phyloP scores from a whole-genome alignment of 2,797 vertebrate species.

The Prionace glauca region DNA sequence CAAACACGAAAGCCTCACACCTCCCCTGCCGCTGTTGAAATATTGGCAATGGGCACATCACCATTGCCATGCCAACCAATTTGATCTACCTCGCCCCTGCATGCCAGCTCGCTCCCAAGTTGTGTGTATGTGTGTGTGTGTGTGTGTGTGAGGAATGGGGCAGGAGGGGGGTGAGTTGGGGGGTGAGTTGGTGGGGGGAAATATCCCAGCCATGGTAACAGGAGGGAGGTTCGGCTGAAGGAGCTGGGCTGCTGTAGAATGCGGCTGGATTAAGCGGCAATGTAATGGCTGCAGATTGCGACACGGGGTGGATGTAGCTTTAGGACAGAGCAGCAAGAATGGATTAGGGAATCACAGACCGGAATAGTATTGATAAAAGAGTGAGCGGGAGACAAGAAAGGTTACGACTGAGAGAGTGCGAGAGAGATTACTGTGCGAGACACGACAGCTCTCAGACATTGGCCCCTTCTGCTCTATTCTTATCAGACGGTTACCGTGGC shows the following conservation, averaged over 20 bases:
- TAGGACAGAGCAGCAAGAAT: background rate
- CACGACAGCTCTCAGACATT: conserved; percentile 25
- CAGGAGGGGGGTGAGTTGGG: too few species aligned
- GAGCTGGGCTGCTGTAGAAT: too few species aligned
- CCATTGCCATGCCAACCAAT: background rate
- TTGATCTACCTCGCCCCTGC: background rate
- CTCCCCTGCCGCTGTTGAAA: background rate
- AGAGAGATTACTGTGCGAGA: conserved; percentile 23
- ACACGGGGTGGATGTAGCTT: background rate
- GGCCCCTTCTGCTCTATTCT: background rate
- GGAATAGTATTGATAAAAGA: background rate
- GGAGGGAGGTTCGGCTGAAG: background rate
- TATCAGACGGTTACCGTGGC: background rate
- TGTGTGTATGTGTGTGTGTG: background rate
- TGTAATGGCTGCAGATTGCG: background rate
- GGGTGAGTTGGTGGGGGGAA: background rate
- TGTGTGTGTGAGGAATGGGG: too few species aligned
- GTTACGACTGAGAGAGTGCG: background rate
- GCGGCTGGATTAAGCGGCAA: background rate
- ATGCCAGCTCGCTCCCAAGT: background rate
- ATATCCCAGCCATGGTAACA: background rate
- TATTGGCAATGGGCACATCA: background rate
- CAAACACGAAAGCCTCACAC: background rate
- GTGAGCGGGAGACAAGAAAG: background rate
- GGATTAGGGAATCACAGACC: background rate